A percentile compares a stretch with the other conserved stretches of the same genome.
phyloP scores from a whole-genome alignment of 1,140 invertebrate species.

The Drosophila pectinifera region DNA sequence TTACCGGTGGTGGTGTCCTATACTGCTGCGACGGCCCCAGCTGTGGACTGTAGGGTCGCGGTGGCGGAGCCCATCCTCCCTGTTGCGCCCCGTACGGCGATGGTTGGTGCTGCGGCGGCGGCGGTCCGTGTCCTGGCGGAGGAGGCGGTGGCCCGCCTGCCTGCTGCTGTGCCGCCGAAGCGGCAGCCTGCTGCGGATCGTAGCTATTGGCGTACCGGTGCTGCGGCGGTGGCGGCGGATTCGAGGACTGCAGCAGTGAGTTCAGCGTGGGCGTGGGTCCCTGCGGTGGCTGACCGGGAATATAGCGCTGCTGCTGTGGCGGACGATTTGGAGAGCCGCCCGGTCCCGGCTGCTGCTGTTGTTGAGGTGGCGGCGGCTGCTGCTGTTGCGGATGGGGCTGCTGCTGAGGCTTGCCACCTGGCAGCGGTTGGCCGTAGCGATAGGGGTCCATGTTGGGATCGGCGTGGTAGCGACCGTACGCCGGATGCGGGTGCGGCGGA shows the following conservation, averaged over 20 bases:
- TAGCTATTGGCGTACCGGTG: slow-evolving; percentile 84
- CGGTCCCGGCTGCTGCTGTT: slow-evolving; percentile 59
- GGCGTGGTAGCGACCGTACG: slow-evolving; percentile 78
- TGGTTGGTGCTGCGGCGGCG: slow-evolving; percentile 83
- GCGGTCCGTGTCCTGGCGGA: slow-evolving; percentile 83
- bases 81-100: slow-evolving; percentile 76
- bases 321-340: slow-evolving; percentile 80
- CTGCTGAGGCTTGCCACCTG: slow-evolving; percentile 59
- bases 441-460: slow-evolving; percentile 84
- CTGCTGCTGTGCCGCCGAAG: slow-evolving; percentile 80
- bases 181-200: slow-evolving; percentile 84
- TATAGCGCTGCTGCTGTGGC: slow-evolving; percentile 80
- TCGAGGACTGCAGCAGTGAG: slow-evolving; percentile 93
- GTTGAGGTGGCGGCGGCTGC: slow-evolving; percentile 47
- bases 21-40: slow-evolving; percentile 81
- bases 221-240: slow-evolving; percentile 86
- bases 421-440: slow-evolving; percentile 77
- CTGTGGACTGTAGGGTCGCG: slow-evolving; percentile 82
- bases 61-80: slow-evolving; percentile 81
- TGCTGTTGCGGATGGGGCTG: slow-evolving; percentile 62
- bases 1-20: slow-evolving; percentile 81
- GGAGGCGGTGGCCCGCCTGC: slow-evolving; percentile 76
- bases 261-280: slow-evolving; percentile 96
- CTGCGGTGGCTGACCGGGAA: slow-evolving; percentile 87
- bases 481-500: slow-evolving; percentile 74